Percentiles rank a stretch among this genome's conserved stretches.
Conservation (phyloP, 2,113 vertebrate species). For the Peromyscus polionotus region DNA sequence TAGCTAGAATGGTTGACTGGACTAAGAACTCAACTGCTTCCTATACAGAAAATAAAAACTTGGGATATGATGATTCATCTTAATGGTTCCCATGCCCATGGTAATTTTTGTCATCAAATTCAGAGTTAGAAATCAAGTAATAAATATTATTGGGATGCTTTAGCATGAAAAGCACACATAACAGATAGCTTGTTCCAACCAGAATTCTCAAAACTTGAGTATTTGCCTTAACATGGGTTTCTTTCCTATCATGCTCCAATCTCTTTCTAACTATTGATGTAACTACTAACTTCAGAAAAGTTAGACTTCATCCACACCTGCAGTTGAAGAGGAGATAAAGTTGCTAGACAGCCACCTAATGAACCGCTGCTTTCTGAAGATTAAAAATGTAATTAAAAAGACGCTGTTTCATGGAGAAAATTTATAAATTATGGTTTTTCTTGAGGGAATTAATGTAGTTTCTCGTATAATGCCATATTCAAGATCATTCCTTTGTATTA, state of each 20-base stretch:
- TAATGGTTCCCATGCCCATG: neutral
- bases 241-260: neutral
- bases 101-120: constrained; percentile 44
- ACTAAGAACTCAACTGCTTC: neutral
- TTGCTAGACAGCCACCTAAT: neutral
- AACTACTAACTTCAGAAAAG: neutral
- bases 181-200: neutral
- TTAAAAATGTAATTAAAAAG: constrained; percentile 9
- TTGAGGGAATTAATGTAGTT: neutral
- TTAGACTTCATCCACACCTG: neutral
- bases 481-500: neutral
- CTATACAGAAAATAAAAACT: neutral
- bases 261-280: neutral
- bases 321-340: neutral
- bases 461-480: neutral
- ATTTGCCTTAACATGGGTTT: neutral
- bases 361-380: neutral
- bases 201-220: neutral
- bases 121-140: constrained; percentile 3
- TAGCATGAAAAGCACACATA: neutral
- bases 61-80: neutral
- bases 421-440: neutral
- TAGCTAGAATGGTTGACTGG: neutral
- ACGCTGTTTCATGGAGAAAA: neutral
- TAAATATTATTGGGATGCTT: neutral